Base-by-base conservation (phyloP, 1,140 invertebrate species). In the Aphelenchoides besseyi region DNA sequence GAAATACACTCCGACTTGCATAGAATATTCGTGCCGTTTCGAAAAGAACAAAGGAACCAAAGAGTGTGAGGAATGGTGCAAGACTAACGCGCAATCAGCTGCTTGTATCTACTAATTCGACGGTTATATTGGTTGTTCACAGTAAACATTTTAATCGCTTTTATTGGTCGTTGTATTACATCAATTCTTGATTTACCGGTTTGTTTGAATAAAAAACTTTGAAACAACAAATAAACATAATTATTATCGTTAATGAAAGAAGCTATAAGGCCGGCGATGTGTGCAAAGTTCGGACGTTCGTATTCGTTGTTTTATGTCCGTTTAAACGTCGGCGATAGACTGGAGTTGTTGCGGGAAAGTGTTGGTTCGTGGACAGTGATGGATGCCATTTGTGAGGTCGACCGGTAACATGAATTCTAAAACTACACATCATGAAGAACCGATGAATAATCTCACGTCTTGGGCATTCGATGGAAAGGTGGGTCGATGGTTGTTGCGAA, bases 361-460 rank as follows among this genome's bases (percentile, higher is more conserved):
- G 63, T 12, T 37, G 16, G 48, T 66, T 66, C 32, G 63, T 66
- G 9, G 63, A 66, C 16, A 66, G 3, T 12, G 63, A 66, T 16
- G 63, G 63, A 12, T 66, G 63, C 63, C 63, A 66, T 53, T 66
- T 66, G 63, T 66, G 63, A 1, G 63, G 63, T 41, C 63, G 16
- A 12, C 63, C 63, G n/a, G 63, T 66, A 18, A 66, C 63, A 32
- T 33, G 30, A 32, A 66, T 66, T 32, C 63, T 66, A 26, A 16
- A 66, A 66, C 12, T 59, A 29, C 12, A 66, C 12, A 41, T 66
- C 1, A 1, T 16, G 12, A 0, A 59, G 30, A 53, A 8, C 3
- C 12, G 16, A 1, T 2, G 23, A 53, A 66, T 12, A 16, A 16
- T 61, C 1, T 66, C 30, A 66, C 63, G 63, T 35, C 32, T 66